These are phyloP conservation scores for Chrysolophus pictus DNA, from an alignment of 2,797 vertebrate species.

Conservation along the genomic window DNA sequence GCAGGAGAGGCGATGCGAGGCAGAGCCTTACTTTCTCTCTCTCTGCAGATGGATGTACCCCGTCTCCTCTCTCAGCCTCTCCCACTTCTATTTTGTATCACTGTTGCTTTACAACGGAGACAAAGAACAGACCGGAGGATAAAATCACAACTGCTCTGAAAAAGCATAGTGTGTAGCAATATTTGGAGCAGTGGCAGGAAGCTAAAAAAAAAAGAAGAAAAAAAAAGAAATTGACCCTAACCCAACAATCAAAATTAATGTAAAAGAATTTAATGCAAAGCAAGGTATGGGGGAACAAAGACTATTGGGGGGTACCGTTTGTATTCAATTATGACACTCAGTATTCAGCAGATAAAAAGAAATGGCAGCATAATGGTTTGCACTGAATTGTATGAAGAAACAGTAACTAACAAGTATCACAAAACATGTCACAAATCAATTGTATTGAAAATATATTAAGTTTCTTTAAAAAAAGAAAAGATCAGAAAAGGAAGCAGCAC, in stretches of 20 bases:
- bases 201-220: not conserved
- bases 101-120: not conserved
- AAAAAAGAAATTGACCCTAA: not conserved
- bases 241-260: not conserved
- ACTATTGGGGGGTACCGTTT: not conserved
- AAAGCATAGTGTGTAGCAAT: not conserved
- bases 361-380: constrained; percentile 3
- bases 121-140: not conserved
- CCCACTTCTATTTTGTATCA: not conserved
- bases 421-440: constrained; percentile 75
- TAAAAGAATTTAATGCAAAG: not conserved
- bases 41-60: not conserved
- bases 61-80: not conserved
- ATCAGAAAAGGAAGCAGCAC: constrained; percentile 56
- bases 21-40: not conserved
- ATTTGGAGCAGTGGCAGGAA: not conserved
- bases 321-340: constrained; percentile 41
- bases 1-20: rapidly evolving
- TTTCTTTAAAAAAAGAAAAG: constrained; percentile 64
- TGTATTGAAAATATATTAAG: constrained; percentile 79
- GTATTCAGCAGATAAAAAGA: constrained; percentile 44
- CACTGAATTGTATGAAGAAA: constrained; percentile 33
- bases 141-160: not conserved
- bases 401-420: constrained; percentile 55
- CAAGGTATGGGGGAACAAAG: constrained; percentile 4